Evolutionary conservation across 1,140 invertebrate genomes (phyloP), one percentile per base, ranked within the genome.

Genomic region (Drosophila erecta): DNA sequence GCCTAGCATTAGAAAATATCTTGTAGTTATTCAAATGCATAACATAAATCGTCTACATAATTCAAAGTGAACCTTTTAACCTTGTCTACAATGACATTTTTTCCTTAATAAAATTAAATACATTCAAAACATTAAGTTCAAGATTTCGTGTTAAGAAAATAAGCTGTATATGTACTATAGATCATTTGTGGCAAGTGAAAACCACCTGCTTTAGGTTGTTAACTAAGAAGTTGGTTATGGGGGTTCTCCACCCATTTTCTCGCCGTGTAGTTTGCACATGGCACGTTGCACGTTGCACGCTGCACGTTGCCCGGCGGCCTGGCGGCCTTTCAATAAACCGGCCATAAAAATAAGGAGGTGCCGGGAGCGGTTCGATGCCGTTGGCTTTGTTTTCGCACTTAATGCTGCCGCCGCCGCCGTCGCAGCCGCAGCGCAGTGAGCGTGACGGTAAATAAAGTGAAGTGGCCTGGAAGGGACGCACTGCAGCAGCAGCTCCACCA

Each of bases 371-470:
- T 43, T 77, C 73, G 46, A 66, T 72, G 70, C 20, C 44, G 43
- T 37, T 54, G 73, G 60, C 61, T 61, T 50, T 79, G 66, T 78
- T 81, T 78, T 87, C 77, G 65, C 76, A 83, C 80, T 83, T 79
- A 72, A 71, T 60, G 76, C 65, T 40, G 60, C 53, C 59, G 49
- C 65, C 44, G 60, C 53, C 59, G 49, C 49, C 17, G 17, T 60
- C 44, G 60, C 53, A 54, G 49, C 49, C 30, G 30, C 44, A 35
- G 43, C 59, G 59, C 50, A 40, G 37, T 41, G 33, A 61, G 58
- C 50, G 59, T 33, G 73, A 58, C 74, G 65, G 78, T 87, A 85
- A 85, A 85, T 85, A 87, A 87, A 81, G 81, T 85, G 81, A 87
- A 85, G 83, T 85, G 81, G 83, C 69, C 78, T 86, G 78, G 74